Conservation (phyloP, 2,797 vertebrate species). For the Amniataba percoides region DNA sequence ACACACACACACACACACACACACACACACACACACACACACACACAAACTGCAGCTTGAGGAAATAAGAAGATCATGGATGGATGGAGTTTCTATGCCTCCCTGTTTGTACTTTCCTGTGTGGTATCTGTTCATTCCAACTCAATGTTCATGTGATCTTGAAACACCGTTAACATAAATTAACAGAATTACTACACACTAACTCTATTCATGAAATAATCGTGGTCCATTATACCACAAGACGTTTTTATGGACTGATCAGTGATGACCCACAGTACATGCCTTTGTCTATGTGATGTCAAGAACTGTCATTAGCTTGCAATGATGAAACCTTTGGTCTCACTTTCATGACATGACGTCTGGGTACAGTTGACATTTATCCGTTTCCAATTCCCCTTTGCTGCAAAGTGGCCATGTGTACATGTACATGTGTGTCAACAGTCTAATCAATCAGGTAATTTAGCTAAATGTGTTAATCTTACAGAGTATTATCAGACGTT, state of each 20-base stretch:
- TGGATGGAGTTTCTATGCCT: not conserved
- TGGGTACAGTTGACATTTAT: too few species aligned
- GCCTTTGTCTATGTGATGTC: not conserved
- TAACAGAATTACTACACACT: not conserved
- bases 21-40: too few species aligned
- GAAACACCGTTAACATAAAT: not conserved
- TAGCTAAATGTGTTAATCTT: not conserved
- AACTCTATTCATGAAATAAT: not conserved
- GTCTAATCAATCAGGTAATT: not conserved
- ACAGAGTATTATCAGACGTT: not conserved
- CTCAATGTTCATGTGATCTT: not conserved
- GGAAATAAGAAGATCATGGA: not conserved
- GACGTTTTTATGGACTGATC: not conserved
- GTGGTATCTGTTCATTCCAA: not conserved
- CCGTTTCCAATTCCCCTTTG: not conserved
- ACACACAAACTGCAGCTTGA: not conserved
- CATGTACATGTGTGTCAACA: too few species aligned
- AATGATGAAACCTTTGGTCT: not conserved
- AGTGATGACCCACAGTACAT: not conserved
- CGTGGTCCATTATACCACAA: not conserved
- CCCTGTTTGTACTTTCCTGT: conserved; percentile 5
- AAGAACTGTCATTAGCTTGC: not conserved
- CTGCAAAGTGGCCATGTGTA: not conserved
- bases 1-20: not conserved
- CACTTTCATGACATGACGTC: not conserved